Evolutionary conservation across 2,113 vertebrate species (phyloP).

Genomic region (Boulengeromyrus knoepffleri): DNA sequence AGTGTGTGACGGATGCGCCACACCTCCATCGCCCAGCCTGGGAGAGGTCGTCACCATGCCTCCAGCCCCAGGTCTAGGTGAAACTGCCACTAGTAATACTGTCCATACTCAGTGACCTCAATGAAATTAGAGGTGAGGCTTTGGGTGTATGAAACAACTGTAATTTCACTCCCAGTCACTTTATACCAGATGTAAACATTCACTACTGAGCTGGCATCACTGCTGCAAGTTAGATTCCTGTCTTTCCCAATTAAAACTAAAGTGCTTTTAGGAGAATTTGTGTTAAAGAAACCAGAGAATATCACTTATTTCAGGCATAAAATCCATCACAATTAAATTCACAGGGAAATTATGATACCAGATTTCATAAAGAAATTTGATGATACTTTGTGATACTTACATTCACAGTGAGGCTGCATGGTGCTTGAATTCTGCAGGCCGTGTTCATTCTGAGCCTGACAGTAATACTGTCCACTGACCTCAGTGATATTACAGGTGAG

Average conservation of each 20-base stretch:
- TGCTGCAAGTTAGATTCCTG: slow-evolving; percentile 51
- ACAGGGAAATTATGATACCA: neutral
- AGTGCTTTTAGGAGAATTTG: slow-evolving; percentile 53
- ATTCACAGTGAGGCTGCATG: too few species aligned
- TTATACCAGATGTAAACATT: slow-evolving; percentile 52
- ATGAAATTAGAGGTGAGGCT: slow-evolving; percentile 40
- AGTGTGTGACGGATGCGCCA: too few species aligned
- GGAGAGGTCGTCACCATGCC: too few species aligned
- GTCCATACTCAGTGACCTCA: slow-evolving; percentile 36
- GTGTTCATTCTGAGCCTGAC: slow-evolving; percentile 28
- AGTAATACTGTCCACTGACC: slow-evolving; percentile 40
- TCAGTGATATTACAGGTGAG: slow-evolving; percentile 42
- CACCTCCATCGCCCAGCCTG: too few species aligned
- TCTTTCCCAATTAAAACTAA: slow-evolving; percentile 38
- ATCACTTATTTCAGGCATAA: neutral
- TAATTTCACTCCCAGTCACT: slow-evolving; percentile 29
- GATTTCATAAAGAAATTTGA: neutral
- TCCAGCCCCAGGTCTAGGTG: too few species aligned
- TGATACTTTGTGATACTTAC: too few species aligned
- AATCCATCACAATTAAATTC: neutral
- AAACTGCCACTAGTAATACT: slow-evolving; percentile 17
- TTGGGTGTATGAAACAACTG: slow-evolving; percentile 26
- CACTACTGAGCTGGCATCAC: slow-evolving; percentile 40
- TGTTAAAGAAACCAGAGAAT: neutral
- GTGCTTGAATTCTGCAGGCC: too few species aligned